A percentile compares a stretch with the other conserved stretches of the same genome.
Evolutionary conservation across 2,113 vertebrate genomes (phyloP).

Genomic region (Hippocampus mohnikei): DNA sequence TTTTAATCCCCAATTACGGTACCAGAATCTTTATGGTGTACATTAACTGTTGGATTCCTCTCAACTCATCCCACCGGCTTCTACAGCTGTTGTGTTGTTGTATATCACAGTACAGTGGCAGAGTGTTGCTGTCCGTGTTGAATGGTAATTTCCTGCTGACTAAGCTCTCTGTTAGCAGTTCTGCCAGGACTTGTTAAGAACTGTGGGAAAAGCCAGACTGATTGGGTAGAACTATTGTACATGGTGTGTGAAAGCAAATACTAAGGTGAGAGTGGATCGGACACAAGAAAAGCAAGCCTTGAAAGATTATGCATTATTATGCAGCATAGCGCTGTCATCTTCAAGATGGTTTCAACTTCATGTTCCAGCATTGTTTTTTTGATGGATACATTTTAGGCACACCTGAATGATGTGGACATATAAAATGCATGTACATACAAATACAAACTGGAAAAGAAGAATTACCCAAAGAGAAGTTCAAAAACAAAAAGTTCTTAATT

Average conservation of each 20-base stretch:
- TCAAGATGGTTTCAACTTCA: slow-evolving; percentile 13
- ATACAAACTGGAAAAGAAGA: no score
- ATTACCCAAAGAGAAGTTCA: no score
- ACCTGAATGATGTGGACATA: slow-evolving; percentile 16
- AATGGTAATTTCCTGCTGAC: slow-evolving; percentile 66
- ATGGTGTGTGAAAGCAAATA: background rate
- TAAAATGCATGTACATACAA: background rate
- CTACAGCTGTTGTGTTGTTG: slow-evolving; percentile 32
- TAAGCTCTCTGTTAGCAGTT: slow-evolving; percentile 43
- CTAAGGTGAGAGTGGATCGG: background rate
- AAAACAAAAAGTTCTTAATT: no score
- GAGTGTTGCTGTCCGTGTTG: slow-evolving; percentile 39
- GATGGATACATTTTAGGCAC: slow-evolving; percentile 4
- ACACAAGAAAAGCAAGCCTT: slow-evolving; percentile 17
- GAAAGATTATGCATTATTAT: slow-evolving; percentile 36
- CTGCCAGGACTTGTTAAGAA: slow-evolving; percentile 51
- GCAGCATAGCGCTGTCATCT: slow-evolving; percentile 17
- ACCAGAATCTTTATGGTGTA: background rate
- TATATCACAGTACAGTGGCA: slow-evolving; percentile 44
- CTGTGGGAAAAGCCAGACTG: slow-evolving; percentile 37
- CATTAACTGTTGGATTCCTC: slow-evolving; percentile 22
- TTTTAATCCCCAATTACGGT: slow-evolving; percentile 13
- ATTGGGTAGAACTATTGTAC: slow-evolving; percentile 14
- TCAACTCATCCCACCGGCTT: slow-evolving; percentile 14
- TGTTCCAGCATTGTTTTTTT: slow-evolving; percentile 1